These are phyloP conservation scores for Drosophila monieri DNA, from an alignment of 2,888 invertebrate species.

Conservation along the genomic window DNA sequence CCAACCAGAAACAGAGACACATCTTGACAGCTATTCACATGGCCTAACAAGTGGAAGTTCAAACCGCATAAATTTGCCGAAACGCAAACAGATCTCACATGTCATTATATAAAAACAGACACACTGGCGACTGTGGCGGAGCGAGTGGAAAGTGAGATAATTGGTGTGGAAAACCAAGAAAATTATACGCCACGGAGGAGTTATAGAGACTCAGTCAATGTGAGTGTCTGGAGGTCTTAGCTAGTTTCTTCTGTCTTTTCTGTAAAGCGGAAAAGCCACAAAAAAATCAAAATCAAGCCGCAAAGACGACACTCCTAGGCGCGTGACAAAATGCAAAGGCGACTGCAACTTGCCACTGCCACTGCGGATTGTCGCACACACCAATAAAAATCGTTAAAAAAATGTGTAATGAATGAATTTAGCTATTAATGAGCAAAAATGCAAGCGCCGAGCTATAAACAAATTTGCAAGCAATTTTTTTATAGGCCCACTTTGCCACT, in stretches of 20 bases:
- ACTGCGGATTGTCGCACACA: slow-evolving; percentile 26
- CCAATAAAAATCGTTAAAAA: slow-evolving; percentile 54
- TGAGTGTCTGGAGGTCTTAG: background rate
- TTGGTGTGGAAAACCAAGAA: slow-evolving; percentile 62
- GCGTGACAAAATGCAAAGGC: slow-evolving; percentile 52
- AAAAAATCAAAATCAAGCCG: slow-evolving; percentile 23
- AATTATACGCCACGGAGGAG: slow-evolving; percentile 22
- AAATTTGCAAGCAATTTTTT: slow-evolving; percentile 40
- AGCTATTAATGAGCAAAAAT: slow-evolving; percentile 63
- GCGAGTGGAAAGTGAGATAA: slow-evolving; percentile 55
- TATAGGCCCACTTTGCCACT: slow-evolving; percentile 8
- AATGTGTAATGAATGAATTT: slow-evolving; percentile 56
- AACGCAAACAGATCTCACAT: slow-evolving; percentile 33
- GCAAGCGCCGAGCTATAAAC: slow-evolving; percentile 12
- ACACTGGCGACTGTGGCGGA: slow-evolving; percentile 3
- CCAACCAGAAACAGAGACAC: background rate
- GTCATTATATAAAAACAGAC: slow-evolving; percentile 50
- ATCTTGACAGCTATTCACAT: slow-evolving; percentile 22
- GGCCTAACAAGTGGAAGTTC: slow-evolving; percentile 30
- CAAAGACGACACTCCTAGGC: slow-evolving; percentile 11
- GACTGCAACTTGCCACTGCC: slow-evolving; percentile 37
- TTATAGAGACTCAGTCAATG: slow-evolving; percentile 38
- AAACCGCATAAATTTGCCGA: slow-evolving; percentile 25
- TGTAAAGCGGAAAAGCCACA: slow-evolving; percentile 53
- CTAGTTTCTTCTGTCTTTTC: slow-evolving; percentile 4